Evolutionary conservation across 2,888 invertebrate genomes (phyloP).

Genomic region (Lasioglossum zephyrum): DNA sequence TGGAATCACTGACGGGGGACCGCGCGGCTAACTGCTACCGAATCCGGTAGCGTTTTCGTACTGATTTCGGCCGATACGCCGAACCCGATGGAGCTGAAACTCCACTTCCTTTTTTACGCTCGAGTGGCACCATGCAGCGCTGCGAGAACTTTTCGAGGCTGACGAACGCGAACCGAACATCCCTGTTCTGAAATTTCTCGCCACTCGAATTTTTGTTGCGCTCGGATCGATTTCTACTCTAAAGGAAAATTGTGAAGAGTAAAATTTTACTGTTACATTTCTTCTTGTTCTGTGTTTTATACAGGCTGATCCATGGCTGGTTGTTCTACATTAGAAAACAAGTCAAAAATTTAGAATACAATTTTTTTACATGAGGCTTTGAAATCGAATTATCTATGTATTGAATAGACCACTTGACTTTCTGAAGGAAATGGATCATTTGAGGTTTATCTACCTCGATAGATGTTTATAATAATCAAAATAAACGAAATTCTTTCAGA

Average conservation of each 20-base stretch:
- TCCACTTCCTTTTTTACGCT: slow-evolving; percentile 22
- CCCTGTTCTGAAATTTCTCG: background rate
- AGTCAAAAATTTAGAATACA: too few species aligned
- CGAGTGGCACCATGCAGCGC: background rate
- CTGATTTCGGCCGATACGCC: slow-evolving; percentile 33
- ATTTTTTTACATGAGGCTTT: too few species aligned
- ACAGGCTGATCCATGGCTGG: background rate
- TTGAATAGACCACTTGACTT: too few species aligned
- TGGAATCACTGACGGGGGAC: slow-evolving; percentile 41
- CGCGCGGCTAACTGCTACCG: slow-evolving; percentile 44
- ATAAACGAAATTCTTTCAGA: background rate
- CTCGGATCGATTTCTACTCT: background rate
- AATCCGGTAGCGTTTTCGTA: slow-evolving; percentile 59
- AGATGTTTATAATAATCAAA: background rate
- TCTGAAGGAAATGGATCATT: too few species aligned
- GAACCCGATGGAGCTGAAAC: slow-evolving; percentile 37
- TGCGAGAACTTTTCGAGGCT: slow-evolving; percentile 8
- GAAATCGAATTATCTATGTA: too few species aligned
- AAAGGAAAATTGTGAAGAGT: background rate
- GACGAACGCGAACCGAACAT: background rate
- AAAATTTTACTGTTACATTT: too few species aligned
- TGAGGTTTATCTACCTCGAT: too few species aligned
- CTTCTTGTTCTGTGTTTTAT: background rate
- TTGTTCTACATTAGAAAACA: background rate
- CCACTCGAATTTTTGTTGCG: background rate